A percentile compares a stretch with the other conserved stretches of the same genome.
These are phyloP conservation scores for Rotaria socialis DNA, from an alignment of 2,888 invertebrate species.

Conservation along the genomic window DNA sequence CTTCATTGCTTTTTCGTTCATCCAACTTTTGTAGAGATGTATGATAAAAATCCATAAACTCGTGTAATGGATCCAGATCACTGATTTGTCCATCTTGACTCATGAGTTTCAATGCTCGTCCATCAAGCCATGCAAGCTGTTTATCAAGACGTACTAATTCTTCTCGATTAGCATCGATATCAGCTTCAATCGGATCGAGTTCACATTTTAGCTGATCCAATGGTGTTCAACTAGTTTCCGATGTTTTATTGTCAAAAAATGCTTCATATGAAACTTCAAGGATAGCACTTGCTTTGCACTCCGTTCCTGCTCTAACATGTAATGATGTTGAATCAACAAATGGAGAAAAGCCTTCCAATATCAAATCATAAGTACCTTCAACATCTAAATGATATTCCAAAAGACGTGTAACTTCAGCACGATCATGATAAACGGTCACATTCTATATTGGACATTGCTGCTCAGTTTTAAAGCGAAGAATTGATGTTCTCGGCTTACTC, in stretches of 20 bases:
- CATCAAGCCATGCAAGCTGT: slow-evolving; percentile 1
- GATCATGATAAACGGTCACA: slow-evolving; percentile 21
- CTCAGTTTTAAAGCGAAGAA: not conserved
- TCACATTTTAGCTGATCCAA: not conserved
- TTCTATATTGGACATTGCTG: not conserved
- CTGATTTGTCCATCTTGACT: not conserved
- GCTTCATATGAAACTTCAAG: slow-evolving; percentile 17
- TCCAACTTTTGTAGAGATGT: slow-evolving; percentile 4
- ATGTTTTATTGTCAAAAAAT: not conserved
- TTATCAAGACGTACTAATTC: not conserved
- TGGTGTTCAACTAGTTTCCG: not conserved
- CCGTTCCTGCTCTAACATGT: not conserved
- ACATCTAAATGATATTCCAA: not conserved
- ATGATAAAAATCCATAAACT: slow-evolving; percentile 25
- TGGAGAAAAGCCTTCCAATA: slow-evolving; percentile 1
- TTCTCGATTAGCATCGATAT: not conserved
- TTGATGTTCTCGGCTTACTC: not conserved
- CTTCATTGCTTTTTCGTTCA: not conserved
- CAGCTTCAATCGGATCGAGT: not conserved
- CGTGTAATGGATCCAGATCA: not conserved
- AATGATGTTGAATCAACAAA: not conserved
- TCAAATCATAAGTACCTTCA: not conserved
- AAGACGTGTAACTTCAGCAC: slow-evolving; percentile 35
- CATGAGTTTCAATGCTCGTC: not conserved
- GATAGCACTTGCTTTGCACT: not conserved